A percentile compares a stretch with the other conserved stretches of the same genome.
Conservation (phyloP, 2,888 invertebrate genomes). For the Cheilosia soror region DNA sequence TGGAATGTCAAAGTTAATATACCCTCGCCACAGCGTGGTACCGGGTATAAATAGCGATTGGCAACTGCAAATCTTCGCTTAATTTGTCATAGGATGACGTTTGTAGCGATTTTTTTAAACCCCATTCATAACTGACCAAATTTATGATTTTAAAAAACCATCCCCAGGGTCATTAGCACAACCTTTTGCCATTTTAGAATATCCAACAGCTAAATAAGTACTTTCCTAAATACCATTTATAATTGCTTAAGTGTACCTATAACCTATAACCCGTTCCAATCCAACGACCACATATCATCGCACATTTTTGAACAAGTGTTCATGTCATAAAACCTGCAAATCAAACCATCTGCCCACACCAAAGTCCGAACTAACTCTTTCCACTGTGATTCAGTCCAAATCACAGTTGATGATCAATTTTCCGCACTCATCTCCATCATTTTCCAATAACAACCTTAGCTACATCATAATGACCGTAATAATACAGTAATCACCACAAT, state of each 20-base stretch:
- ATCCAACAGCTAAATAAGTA: no score
- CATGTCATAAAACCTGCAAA: background rate
- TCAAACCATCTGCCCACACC: background rate
- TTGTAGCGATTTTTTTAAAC: no score
- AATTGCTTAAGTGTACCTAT: background rate
- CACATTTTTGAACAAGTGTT: background rate
- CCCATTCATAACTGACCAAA: no score
- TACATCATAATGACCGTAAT: slow-evolving; percentile 32
- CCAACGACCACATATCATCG: background rate
- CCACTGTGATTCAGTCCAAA: background rate
- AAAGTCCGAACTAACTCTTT: slow-evolving; percentile 13
- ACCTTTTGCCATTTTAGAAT: no score
- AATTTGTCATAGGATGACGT: no score
- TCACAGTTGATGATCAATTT: slow-evolving; percentile 10
- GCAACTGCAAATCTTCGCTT: no score
- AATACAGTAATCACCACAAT: slow-evolving; percentile 42
- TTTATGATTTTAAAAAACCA: no score
- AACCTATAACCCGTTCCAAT: no score
- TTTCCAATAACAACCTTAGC: slow-evolving; percentile 7
- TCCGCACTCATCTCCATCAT: slow-evolving; percentile 16
- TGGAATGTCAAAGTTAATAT: no score
- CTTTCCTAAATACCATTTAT: background rate
- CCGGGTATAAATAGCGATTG: no score
- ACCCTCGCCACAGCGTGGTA: no score
- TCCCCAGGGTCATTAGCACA: no score